phyloP scores from a whole-genome alignment of 53 echinoderm and acorn worm species.

The Arbacia lixula region DNA sequence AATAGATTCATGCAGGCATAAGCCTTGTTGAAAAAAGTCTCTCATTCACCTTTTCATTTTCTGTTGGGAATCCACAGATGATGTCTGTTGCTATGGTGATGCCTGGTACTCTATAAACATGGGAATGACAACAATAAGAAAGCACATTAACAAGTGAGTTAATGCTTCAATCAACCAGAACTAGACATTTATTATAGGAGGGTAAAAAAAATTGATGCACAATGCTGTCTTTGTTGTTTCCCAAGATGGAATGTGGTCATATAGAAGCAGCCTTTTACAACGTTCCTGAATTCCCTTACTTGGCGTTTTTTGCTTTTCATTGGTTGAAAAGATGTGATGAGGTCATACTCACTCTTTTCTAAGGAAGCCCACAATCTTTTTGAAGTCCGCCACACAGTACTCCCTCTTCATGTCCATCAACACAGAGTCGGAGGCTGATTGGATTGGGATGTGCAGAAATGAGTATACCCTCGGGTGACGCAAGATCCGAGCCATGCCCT shows the following conservation, averaged over 20 bases:
- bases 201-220: no score
- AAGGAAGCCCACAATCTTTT: conserved; percentile 82
- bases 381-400: conserved; percentile 88
- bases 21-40: no score
- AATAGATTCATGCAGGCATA: no score
- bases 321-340: no score
- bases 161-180: no score
- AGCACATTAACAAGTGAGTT: neutral
- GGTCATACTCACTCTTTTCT: conserved; percentile 81
- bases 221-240: no score
- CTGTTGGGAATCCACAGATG: conserved; percentile 98
- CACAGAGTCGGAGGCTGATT: conserved; percentile 89
- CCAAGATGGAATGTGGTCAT: no score
- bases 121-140: no score
- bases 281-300: no score
- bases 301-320: no score
- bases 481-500: conserved; percentile 94
- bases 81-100: conserved; percentile 99
- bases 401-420: conserved; percentile 98
- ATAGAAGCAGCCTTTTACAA: no score
- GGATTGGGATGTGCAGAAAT: conserved; percentile 94
- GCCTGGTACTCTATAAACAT: conserved; percentile 83
- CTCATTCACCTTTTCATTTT: conserved; percentile 85
- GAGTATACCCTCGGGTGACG: conserved; percentile 90
- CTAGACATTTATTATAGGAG: no score